Percentiles rank a stretch among this genome's conserved stretches.
phyloP scores from a whole-genome alignment of 2,797 vertebrate genomes.

The Aselliscus stoliczkanus region DNA sequence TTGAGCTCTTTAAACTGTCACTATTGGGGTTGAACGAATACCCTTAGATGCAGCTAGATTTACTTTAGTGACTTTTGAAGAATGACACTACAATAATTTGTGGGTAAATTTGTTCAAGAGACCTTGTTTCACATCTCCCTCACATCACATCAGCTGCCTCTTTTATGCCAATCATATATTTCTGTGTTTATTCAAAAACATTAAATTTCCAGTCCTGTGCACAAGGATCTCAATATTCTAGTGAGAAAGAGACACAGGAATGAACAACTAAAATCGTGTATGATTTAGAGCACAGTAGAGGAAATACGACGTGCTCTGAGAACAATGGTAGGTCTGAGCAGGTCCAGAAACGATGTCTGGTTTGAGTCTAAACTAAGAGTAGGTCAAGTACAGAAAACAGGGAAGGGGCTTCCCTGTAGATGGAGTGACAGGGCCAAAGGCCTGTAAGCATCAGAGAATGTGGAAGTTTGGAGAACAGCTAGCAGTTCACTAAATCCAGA shows the following conservation, averaged over 20 bases:
- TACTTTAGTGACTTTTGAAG: conserved; percentile 3
- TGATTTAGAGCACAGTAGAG: background rate
- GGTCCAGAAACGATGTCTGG: background rate
- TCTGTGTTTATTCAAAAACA: background rate
- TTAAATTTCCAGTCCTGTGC: background rate
- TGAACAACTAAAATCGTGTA: background rate
- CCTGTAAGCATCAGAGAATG: background rate
- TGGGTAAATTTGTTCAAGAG: background rate
- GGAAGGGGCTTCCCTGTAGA: background rate
- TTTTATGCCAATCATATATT: background rate
- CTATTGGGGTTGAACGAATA: background rate
- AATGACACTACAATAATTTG: background rate
- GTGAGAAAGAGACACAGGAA: background rate
- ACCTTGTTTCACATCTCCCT: background rate
- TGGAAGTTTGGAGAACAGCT: background rate
- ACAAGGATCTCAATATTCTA: background rate
- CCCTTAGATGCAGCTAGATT: background rate
- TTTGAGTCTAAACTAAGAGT: background rate
- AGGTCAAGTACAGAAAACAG: background rate
- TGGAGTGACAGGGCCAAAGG: background rate
- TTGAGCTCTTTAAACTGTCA: background rate
- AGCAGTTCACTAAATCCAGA: background rate
- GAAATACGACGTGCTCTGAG: background rate
- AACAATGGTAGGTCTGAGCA: background rate
- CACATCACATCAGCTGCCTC: background rate